Base-by-base conservation (phyloP, 2,888 invertebrate genomes). In the Nephrotoma flavescens region DNA sequence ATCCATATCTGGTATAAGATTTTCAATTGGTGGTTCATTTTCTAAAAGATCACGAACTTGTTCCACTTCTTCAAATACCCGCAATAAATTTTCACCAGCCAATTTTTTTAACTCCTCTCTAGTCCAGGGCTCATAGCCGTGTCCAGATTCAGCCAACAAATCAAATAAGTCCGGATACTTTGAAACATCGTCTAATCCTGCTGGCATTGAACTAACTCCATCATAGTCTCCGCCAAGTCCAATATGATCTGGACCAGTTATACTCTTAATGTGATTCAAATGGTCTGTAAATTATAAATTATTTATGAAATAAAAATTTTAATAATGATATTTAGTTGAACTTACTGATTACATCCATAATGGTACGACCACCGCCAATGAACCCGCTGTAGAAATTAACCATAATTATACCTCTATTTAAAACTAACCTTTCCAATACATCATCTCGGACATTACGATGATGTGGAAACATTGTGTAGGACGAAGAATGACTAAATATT, bases 331-430 rank as follows among this genome's bases (percentile, higher is more conserved):
- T 2, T 42, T 1, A 41, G 3, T 12, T 47, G 1, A 41, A 42
- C 86, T 19, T 91, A 95, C 95, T 94, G 88, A 94, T 94, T 6
- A 95, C 95, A 88, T 95, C 94, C 0, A 93, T 92, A n/a, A 95
- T 92, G 0, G 94, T 94, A 87, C 91, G 91, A 88, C 92, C 92
- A 89, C 92, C 92, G 83, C 93, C 93, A 88, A 95, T 93, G 90
- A 94, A 96, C 86, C 91, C 91, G 0, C 93, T 93, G 90, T 94
- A 95, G 90, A 96, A 96, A 90, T 95, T 95, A 9, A 96, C 94
- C 96, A 96, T 96, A 2, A 96, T 94, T 42, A 96, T 92, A 3
- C 96, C 96, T 42, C 93, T 93, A 88, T 95, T 96, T 88, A 92
- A 92, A 90, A 93, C 93, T 88, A 94, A 90, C 88, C 89, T 89